Conservation (phyloP, 2,888 invertebrate genomes). For the Pycnomerus fuliginosus region DNA sequence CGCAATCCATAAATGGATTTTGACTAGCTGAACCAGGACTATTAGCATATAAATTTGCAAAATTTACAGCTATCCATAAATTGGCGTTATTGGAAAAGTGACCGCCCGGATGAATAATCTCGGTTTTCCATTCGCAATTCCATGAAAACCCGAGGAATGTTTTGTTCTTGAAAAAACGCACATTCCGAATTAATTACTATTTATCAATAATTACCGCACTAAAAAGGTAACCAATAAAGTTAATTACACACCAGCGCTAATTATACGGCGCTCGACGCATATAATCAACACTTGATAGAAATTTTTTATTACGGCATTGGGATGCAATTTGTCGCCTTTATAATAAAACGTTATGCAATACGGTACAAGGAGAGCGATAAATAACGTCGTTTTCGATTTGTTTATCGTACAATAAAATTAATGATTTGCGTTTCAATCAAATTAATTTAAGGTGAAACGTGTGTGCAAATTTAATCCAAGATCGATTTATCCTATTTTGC, state of each 20-base stretch:
- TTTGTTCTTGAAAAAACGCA: no score
- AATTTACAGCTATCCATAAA: no score
- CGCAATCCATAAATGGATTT: no score
- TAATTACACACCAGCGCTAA: slow-evolving; percentile 6
- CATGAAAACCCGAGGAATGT: no score
- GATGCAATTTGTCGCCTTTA: slow-evolving; percentile 11
- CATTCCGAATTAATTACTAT: no score
- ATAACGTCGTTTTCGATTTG: slow-evolving; percentile 13
- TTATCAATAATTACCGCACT: slow-evolving; percentile 12
- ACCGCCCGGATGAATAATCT: no score
- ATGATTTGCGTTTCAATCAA: slow-evolving; percentile 11
- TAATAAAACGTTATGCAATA: slow-evolving; percentile 5
- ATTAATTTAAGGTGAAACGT: slow-evolving; percentile 8
- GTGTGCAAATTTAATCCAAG: slow-evolving; percentile 1
- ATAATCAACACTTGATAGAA: slow-evolving; percentile 8
- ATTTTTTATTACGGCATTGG: no score
- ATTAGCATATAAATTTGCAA: no score
- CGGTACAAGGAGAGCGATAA: slow-evolving; percentile 11
- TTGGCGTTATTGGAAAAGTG: no score
- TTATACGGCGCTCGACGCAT: slow-evolving; percentile 14
- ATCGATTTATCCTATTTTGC: no score
- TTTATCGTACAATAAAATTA: slow-evolving; percentile 11
- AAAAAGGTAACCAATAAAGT: slow-evolving; percentile 10
- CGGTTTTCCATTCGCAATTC: no score
- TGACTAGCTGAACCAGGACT: no score